Evolutionary conservation across 2,113 vertebrate genomes (phyloP), one percentile per base, ranked within the genome.

Genomic region (Apteryx mantelli): DNA sequence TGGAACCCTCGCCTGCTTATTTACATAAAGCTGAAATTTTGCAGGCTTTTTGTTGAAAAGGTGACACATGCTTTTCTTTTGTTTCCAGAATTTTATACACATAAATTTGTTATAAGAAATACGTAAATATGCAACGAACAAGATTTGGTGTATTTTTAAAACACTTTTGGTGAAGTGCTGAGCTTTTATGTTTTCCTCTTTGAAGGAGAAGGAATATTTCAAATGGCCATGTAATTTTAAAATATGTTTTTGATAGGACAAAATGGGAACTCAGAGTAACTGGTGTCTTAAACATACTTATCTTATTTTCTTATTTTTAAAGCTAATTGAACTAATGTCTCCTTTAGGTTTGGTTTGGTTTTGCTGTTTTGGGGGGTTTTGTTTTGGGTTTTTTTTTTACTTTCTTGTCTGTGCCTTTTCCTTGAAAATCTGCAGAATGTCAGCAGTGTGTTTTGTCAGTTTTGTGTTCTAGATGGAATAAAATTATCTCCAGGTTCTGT

Each of bases 1-100:
- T 34, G 22, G 68, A 91, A 89, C 74, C 93, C 1, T 21, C 76
- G 84, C 65, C 82, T 91, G 79, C 70, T 93, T 69, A 92, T 89
- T 96, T 88, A 88, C 89, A 93, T 85, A 92, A 86, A 91, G 61
- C 91, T 11, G 18, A 93, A 87, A 89, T 82, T 91, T 94, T 70
- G 89, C 91, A 91, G 86, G 81, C 94, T 95, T 89, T 85, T 69
- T 88, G 86, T 89, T 94, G 88, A 14, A 93, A 95, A 95, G 95
- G 75, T 95, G 92, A 86, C 93, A 90, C 93, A 60, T n/a, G 87
- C 89, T 94, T 94, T 89, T 8, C 96, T 97, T 96, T 96, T 95
- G 94, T 97, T 69, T 83, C 75, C 2, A 1, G 71, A 81, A 73
- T 88, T 80, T 7, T 18, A n/a, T 48, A 34, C 14, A 40, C 4